Conservation (phyloP, 2,797 vertebrate genomes). For the Mareca strepera region DNA sequence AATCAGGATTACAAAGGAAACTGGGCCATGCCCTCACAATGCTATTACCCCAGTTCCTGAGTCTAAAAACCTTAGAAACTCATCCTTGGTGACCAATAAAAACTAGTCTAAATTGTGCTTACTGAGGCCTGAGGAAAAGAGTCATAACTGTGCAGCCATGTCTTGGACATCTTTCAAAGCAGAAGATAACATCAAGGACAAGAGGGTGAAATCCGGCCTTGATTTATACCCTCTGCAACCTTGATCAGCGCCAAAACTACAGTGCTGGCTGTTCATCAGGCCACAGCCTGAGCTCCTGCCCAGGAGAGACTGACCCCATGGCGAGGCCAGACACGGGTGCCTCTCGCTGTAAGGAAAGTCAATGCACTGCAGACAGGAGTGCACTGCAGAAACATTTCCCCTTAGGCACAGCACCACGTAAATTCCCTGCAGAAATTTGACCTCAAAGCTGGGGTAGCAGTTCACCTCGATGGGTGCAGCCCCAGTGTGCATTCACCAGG, state of each 20-base stretch:
- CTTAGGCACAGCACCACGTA: fast-evolving
- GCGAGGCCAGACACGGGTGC: fast-evolving
- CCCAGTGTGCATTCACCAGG: background rate
- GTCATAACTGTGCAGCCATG: slow-evolving; percentile 34
- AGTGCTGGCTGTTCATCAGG: background rate
- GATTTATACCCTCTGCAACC: background rate
- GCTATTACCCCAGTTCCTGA: slow-evolving; percentile 76
- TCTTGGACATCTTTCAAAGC: slow-evolving; percentile 37
- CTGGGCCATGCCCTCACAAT: slow-evolving; percentile 75
- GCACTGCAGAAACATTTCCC: background rate
- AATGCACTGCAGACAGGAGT: background rate
- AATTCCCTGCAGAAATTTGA: background rate
- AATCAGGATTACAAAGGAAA: slow-evolving; percentile 77
- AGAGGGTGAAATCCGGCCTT: background rate
- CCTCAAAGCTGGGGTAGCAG: fast-evolving
- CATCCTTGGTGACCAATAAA: slow-evolving; percentile 75
- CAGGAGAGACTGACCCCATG: background rate
- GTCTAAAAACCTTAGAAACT: slow-evolving; percentile 71
- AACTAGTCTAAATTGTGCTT: slow-evolving; percentile 60
- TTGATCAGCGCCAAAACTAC: background rate
- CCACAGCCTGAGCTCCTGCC: background rate
- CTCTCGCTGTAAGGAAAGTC: fast-evolving
- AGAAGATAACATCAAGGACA: background rate
- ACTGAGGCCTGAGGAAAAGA: slow-evolving; percentile 63
- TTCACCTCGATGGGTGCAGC: background rate